Evolutionary conservation across 1,140 invertebrate species (phyloP), one percentile per base, ranked within the genome.

Genomic region (Temnothorax curvispinosus): DNA sequence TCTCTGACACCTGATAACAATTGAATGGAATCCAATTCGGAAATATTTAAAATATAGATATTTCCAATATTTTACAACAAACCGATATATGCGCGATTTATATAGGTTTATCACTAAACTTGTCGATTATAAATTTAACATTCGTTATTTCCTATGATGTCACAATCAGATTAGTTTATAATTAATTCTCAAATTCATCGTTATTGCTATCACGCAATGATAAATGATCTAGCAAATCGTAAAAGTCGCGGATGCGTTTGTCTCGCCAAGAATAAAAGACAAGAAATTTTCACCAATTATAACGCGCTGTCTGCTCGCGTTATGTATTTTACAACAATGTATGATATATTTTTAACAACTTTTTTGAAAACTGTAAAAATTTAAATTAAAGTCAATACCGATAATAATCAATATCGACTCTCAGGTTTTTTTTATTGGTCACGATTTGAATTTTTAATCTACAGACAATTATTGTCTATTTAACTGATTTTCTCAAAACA

Each of bases 161-260:
- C 27, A 27, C 27, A 27, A 27, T 27, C 27, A 27, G 27, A 27
- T 27, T 27, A 8, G 0, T 64, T 54, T 11, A 9, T 52, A 56
- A 71, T 35, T 78, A 72, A 85, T 60, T 44, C 6, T 15, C 56
- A 65, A 47, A 76, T 88, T 76, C 71, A 88, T 81, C 35, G 38
- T 3, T 18, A 52, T 13, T 38, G 21, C 32, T 2, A 54, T 85
- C 21, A 35, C n/a, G 67, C 27, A 27, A 88, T 78, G 32, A 78
- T 72, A 18, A 50, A 11, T 6, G 44, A 21, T 77, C 56, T 56
- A 67, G 71, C 18, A 44, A 58, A 62, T 64, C 21, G 52, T 60
- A n/a, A 15, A 3, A 44, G 38, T 75, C 67, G 50, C 56, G 41
- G 52, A 38, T 18, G 52, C 9, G 15, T 52, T 52, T n/a, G 11